Evolutionary conservation across 2,888 invertebrate species (phyloP).

Genomic region (Lysandra bellargus): DNA sequence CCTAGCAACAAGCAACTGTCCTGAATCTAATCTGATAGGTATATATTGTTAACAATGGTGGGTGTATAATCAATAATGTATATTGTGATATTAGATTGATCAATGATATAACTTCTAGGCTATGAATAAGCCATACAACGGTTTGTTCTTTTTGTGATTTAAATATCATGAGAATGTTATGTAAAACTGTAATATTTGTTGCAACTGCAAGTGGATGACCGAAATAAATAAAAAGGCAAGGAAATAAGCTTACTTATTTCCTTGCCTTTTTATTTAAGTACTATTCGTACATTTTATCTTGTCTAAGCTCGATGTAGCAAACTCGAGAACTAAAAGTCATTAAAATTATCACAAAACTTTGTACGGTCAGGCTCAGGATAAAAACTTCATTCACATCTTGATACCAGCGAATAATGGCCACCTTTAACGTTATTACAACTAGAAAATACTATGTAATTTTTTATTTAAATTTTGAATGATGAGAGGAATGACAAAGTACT

Average conservation of each 20-base stretch:
- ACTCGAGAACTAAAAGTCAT: conserved; percentile 46
- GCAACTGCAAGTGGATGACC: not conserved
- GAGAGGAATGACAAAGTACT: no score
- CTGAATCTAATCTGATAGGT: not conserved
- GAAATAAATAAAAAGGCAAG: not conserved
- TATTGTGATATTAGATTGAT: no score
- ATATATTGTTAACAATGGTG: no score
- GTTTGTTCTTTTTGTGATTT: no score
- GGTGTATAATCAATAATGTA: no score
- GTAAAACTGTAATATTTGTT: not conserved
- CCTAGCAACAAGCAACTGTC: no score
- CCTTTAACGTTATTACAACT: not conserved
- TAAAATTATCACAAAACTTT: conserved; percentile 48
- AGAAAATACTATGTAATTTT: not conserved
- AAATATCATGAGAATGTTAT: no score
- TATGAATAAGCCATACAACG: no score
- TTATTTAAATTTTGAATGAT: not conserved
- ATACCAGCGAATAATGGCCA: not conserved
- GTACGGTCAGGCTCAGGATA: conserved; percentile 33
- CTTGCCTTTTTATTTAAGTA: not conserved
- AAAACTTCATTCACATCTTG: conserved; percentile 26
- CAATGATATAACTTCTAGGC: no score
- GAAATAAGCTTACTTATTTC: not conserved
- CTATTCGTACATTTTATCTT: not conserved
- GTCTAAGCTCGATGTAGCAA: conserved; percentile 32